These are phyloP conservation scores for Xylota segnis DNA, from an alignment of 2,888 invertebrate genomes.

Conservation along the genomic window DNA sequence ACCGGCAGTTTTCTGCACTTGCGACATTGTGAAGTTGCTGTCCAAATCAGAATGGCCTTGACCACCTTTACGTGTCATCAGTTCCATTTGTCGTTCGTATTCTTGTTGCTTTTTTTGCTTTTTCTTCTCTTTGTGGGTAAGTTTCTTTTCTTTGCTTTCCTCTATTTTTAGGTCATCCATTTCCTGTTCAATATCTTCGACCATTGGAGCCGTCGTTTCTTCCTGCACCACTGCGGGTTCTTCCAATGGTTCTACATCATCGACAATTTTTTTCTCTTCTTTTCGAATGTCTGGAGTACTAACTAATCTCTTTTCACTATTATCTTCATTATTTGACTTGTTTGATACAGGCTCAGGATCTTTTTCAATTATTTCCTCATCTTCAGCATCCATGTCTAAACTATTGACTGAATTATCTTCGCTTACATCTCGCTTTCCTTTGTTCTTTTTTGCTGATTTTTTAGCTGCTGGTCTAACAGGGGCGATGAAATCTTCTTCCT, in stretches of 20 bases:
- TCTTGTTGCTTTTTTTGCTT: constrained; percentile 95
- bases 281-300: constrained; percentile 29
- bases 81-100: constrained; percentile 94
- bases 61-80: constrained; percentile 93
- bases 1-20: constrained; percentile 89
- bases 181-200: constrained; percentile 78
- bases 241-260: constrained; percentile 21
- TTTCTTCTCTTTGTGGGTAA: constrained; percentile 96
- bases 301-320: not conserved
- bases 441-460: constrained; percentile 82
- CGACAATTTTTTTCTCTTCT: constrained; percentile 13
- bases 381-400: constrained; percentile 78
- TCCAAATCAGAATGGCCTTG: constrained; percentile 95
- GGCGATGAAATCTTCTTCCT: constrained; percentile 62
- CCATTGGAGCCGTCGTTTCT: constrained; percentile 78
- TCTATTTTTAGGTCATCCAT: constrained; percentile 73
- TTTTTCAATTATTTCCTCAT: constrained; percentile 80
- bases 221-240: constrained; percentile 32
- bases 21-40: constrained; percentile 97
- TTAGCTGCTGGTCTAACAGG: constrained; percentile 79
- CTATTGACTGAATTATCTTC: constrained; percentile 77
- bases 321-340: constrained; percentile 80
- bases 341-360: constrained; percentile 84
- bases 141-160: constrained; percentile 87
- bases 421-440: constrained; percentile 19